Conservation (phyloP, 2,888 invertebrate genomes). For the Ceraclea dissimilis region DNA sequence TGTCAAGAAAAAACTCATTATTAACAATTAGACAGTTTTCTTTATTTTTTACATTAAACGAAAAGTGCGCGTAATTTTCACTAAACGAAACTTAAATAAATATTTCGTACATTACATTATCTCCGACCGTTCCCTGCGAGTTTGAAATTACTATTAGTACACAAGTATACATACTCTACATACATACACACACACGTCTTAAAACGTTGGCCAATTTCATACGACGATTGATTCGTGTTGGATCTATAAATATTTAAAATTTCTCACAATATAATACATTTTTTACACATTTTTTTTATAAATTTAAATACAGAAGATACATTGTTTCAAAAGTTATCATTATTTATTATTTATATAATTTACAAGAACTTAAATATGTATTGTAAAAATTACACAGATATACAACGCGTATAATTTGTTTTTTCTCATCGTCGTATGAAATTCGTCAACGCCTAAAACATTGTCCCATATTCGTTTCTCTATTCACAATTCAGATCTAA, state of each 20-base stretch:
- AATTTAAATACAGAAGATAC: neutral
- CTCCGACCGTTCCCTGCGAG: too few species aligned
- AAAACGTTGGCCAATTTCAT: constrained; percentile 2
- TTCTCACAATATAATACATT: neutral
- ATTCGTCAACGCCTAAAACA: neutral
- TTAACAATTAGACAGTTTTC: too few species aligned
- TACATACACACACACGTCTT: too few species aligned
- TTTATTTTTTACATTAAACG: too few species aligned
- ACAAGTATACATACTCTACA: too few species aligned
- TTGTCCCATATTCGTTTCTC: neutral
- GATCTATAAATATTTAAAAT: neutral
- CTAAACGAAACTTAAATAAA: too few species aligned
- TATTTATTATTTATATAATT: neutral
- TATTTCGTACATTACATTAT: constrained; percentile 9
- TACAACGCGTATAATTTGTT: neutral
- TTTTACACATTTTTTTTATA: neutral
- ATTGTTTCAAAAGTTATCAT: neutral
- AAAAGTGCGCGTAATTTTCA: too few species aligned
- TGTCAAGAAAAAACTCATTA: too few species aligned
- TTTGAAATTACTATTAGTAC: too few species aligned
- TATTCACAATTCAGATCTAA: neutral
- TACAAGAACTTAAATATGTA: neutral
- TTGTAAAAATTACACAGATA: neutral
- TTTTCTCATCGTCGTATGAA: neutral
- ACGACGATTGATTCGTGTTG: neutral